These are phyloP conservation scores for Barbus barbus DNA, from an alignment of 2,113 vertebrate species.

Conservation along the genomic window DNA sequence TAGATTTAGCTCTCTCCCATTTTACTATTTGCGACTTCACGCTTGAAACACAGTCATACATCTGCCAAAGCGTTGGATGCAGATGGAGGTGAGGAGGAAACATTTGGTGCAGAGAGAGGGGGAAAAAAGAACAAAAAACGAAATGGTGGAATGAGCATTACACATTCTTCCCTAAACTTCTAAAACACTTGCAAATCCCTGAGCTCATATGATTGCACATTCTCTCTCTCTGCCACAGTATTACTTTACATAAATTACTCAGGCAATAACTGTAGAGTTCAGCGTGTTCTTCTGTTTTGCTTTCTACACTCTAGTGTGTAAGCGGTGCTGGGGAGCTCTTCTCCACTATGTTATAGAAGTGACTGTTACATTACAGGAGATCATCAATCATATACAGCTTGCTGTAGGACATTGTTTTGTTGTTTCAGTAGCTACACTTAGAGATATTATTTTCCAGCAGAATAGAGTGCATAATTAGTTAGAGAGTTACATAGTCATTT, in stretches of 20 bases:
- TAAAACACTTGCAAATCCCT: conserved; percentile 43
- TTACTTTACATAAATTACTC: conserved; percentile 46
- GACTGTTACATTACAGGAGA: conserved; percentile 6
- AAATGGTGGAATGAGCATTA: conserved; percentile 38
- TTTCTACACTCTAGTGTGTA: not conserved
- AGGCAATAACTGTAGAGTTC: conserved; percentile 29
- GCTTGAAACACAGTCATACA: conserved; percentile 3
- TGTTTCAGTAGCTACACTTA: not conserved
- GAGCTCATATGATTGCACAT: conserved; percentile 35
- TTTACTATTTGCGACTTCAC: not conserved
- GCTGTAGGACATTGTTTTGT: conserved; percentile 1
- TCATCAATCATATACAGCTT: not conserved
- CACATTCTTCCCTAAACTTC: conserved; percentile 41
- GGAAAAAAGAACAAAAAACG: not conserved
- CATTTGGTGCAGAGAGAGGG: conserved; percentile 9
- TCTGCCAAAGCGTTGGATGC: conserved; percentile 24
- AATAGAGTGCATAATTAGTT: not conserved
- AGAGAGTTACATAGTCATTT: not conserved
- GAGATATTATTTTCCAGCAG: not conserved
- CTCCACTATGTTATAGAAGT: not conserved
- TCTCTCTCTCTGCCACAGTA: conserved; percentile 35
- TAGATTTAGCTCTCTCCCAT: conserved; percentile 10
- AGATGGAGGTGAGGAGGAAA: conserved; percentile 26
- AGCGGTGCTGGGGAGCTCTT: not conserved
- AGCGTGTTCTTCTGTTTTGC: conserved; percentile 34